A percentile compares a stretch with the other conserved stretches of the same genome.
Conservation (phyloP, 2,113 vertebrate species). For the Miniopterus natalensis region DNA sequence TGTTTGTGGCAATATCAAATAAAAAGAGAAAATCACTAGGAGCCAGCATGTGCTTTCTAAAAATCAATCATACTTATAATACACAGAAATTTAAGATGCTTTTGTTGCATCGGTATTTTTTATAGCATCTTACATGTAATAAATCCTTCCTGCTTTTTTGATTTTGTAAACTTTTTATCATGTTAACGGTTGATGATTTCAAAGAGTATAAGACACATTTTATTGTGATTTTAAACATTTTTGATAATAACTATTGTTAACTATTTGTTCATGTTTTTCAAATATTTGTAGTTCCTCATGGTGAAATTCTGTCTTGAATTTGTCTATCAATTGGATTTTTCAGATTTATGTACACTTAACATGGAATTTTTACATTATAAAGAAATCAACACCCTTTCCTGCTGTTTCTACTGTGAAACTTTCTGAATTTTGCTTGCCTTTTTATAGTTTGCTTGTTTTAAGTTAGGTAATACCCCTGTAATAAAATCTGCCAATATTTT, state of each 20-base stretch:
- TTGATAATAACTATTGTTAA: not conserved
- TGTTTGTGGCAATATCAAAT: not conserved
- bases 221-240: not conserved
- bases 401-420: not conserved
- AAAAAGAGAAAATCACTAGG: not conserved
- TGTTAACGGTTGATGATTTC: not conserved
- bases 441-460: not conserved
- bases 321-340: not conserved
- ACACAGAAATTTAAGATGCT: not conserved
- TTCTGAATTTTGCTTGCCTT: not conserved
- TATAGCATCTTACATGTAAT: not conserved
- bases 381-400: not conserved
- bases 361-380: not conserved
- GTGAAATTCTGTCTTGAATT: not conserved
- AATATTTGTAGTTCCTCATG: not conserved
- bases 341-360: not conserved
- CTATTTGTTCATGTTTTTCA: not conserved
- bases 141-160: not conserved
- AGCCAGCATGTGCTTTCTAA: not conserved
- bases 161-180: not conserved
- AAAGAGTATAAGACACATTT: not conserved
- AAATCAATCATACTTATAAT: not conserved
- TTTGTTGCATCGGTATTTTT: conserved; percentile 5
- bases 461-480: not conserved
- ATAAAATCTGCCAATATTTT: conserved; percentile 14